Percentiles rank a stretch among this genome's conserved stretches.
Evolutionary conservation across 1,140 invertebrate species (phyloP).

Genomic region (Drosophila lacertosa): DNA sequence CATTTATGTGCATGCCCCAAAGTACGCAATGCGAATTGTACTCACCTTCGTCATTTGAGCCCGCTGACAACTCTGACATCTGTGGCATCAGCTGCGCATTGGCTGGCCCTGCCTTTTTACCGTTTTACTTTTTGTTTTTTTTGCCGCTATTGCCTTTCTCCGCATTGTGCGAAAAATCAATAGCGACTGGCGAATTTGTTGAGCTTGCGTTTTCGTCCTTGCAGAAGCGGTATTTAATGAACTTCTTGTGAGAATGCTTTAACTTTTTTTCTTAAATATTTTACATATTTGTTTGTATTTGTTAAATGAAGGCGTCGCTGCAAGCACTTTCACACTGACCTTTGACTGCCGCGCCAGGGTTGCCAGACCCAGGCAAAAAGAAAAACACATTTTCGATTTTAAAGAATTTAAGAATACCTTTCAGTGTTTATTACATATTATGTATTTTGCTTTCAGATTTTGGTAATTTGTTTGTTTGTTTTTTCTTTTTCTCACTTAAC

Average conservation of each 20-base stretch:
- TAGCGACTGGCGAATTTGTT: background rate
- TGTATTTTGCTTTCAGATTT: constrained; percentile 44
- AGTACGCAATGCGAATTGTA: constrained; percentile 24
- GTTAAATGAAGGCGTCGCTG: background rate
- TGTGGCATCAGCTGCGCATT: constrained; percentile 27
- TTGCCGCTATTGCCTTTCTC: background rate
- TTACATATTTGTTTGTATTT: background rate
- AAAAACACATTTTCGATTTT: constrained; percentile 46
- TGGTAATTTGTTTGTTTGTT: constrained; percentile 27
- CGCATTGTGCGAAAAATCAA: constrained; percentile 37
- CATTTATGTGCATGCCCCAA: constrained; percentile 2
- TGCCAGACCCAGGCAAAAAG: constrained; percentile 27
- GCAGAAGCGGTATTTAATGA: constrained; percentile 6
- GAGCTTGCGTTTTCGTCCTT: background rate
- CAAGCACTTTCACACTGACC: constrained; percentile 5
- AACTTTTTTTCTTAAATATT: constrained; percentile 2
- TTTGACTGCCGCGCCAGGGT: background rate
- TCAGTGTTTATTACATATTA: constrained; percentile 75
- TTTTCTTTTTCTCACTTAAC: constrained; percentile 48
- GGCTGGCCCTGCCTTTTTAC: background rate
- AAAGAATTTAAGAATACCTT: constrained; percentile 82
- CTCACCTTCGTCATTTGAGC: constrained; percentile 27
- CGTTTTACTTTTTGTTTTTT: too few relatives aligned
- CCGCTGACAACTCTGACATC: constrained; percentile 43
- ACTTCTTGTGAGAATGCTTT: background rate